Evolutionary conservation across 2,113 vertebrate genomes (phyloP).

Genomic region (Pyxicephalus adspersus): DNA sequence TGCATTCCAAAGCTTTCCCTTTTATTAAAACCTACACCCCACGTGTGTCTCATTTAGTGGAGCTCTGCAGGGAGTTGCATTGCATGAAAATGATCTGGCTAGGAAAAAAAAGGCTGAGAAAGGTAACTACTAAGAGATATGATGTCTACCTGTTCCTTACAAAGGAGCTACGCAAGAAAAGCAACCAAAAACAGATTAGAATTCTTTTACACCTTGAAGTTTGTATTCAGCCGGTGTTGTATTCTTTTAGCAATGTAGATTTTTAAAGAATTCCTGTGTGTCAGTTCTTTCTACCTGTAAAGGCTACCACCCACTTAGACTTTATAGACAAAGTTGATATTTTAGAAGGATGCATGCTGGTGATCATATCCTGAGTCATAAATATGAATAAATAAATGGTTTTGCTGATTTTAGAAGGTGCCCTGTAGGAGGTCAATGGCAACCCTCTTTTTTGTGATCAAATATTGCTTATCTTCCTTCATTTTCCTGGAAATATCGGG

Average conservation of each 20-base stretch:
- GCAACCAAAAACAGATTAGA: slow-evolving; percentile 1
- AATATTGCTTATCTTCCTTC: no score
- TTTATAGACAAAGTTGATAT: not conserved
- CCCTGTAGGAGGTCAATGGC: no score
- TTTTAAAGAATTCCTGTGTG: not conserved
- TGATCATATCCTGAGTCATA: no score
- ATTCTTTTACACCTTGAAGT: not conserved
- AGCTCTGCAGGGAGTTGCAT: slow-evolving; percentile 54
- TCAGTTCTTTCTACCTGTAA: not conserved
- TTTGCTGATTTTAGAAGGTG: no score
- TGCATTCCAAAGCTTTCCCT: slow-evolving; percentile 57
- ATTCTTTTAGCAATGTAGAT: slow-evolving; percentile 7
- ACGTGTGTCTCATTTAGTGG: slow-evolving; percentile 60
- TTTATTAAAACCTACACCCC: slow-evolving; percentile 61
- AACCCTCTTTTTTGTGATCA: no score
- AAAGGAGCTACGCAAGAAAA: slow-evolving; percentile 20
- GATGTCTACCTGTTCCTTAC: slow-evolving; percentile 47
- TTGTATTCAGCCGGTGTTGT: not conserved
- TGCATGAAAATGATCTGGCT: slow-evolving; percentile 53
- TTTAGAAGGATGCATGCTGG: not conserved
- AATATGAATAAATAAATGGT: no score
- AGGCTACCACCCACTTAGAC: slow-evolving; percentile 17
- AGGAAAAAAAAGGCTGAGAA: slow-evolving; percentile 29
- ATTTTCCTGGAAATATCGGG: no score
- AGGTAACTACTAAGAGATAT: slow-evolving; percentile 20